Conservation (phyloP, 2,888 invertebrate genomes). For the Anaspis maculata region DNA sequence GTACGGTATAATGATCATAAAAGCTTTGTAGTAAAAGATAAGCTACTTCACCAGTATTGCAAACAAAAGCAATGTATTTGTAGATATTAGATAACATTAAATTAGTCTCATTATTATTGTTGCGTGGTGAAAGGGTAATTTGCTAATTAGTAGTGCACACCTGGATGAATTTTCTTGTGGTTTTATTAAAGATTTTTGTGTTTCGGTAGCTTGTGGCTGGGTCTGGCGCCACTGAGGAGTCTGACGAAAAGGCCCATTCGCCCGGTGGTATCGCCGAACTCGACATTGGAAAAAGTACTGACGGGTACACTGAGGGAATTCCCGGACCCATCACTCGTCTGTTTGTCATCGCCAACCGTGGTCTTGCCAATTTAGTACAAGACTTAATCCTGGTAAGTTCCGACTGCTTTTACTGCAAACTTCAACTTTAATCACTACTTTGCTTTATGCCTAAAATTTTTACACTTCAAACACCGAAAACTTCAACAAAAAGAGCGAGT, state of each 20-base stretch:
- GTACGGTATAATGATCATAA: too few relatives aligned
- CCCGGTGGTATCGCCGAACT: conserved; percentile 48
- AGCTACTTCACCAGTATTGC: too few relatives aligned
- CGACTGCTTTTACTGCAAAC: conserved; percentile 2
- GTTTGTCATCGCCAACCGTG: conserved; percentile 80
- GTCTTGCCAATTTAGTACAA: conserved; percentile 78
- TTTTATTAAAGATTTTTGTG: conserved; percentile 11
- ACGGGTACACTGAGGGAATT: conserved; percentile 65
- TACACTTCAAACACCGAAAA: too few relatives aligned
- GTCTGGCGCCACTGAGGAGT: conserved; percentile 57
- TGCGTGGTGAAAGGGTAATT: too few relatives aligned
- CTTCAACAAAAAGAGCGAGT: too few relatives aligned
- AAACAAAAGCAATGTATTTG: too few relatives aligned
- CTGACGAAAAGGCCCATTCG: conserved; percentile 49
- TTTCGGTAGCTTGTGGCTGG: conserved; percentile 68
- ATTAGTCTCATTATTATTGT: too few relatives aligned
- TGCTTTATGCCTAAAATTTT: too few relatives aligned
- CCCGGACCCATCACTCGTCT: conserved; percentile 82
- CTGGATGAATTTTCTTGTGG: conserved; percentile 32
- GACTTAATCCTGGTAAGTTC: conserved; percentile 78
- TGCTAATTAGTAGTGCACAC: too few relatives aligned
- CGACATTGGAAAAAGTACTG: conserved; percentile 48
- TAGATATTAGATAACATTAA: too few relatives aligned
- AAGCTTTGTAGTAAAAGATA: too few relatives aligned
- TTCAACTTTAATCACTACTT: too few relatives aligned